phyloP scores from a whole-genome alignment of 2,888 invertebrate species.

The Aelia acuminata region DNA sequence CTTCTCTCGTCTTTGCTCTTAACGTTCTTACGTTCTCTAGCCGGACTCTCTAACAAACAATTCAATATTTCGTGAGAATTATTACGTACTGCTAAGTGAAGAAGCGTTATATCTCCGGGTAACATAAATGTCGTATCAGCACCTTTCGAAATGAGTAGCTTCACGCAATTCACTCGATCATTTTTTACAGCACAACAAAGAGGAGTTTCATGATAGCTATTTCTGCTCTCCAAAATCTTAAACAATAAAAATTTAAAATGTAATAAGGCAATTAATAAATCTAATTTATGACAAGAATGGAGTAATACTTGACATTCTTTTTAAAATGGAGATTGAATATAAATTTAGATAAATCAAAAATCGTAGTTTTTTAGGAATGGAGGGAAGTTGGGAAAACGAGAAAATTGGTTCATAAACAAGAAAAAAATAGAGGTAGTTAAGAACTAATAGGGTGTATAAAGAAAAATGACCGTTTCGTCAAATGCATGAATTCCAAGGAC shows the following conservation, averaged over 20 bases:
- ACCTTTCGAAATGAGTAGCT: slow-evolving; percentile 71
- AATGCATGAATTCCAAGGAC: too few relatives aligned
- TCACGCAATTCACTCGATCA: slow-evolving; percentile 71
- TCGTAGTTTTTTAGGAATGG: too few relatives aligned
- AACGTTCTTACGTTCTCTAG: slow-evolving; percentile 63
- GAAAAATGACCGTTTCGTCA: too few relatives aligned
- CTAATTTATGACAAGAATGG: too few relatives aligned
- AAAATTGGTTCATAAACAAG: too few relatives aligned
- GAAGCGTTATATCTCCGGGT: slow-evolving; percentile 72
- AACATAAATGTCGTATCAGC: slow-evolving; percentile 71
- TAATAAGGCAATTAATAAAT: too few relatives aligned
- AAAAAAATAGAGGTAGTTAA: too few relatives aligned
- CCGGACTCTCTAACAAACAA: slow-evolving; percentile 69
- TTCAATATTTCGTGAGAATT: slow-evolving; percentile 74
- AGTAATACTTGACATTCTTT: too few relatives aligned
- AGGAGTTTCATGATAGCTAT: slow-evolving; percentile 70
- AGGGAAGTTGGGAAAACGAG: too few relatives aligned
- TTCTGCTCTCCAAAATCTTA: slow-evolving; percentile 64
- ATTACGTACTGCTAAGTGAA: slow-evolving; percentile 75
- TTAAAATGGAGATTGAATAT: too few relatives aligned
- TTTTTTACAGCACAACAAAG: slow-evolving; percentile 74
- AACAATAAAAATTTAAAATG: background rate
- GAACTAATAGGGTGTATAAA: too few relatives aligned
- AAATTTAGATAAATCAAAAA: too few relatives aligned
- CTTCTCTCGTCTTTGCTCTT: slow-evolving; percentile 67